These are phyloP conservation scores for Paralichthys olivaceus DNA, from an alignment of 2,113 vertebrate species.

Conservation along the genomic window DNA sequence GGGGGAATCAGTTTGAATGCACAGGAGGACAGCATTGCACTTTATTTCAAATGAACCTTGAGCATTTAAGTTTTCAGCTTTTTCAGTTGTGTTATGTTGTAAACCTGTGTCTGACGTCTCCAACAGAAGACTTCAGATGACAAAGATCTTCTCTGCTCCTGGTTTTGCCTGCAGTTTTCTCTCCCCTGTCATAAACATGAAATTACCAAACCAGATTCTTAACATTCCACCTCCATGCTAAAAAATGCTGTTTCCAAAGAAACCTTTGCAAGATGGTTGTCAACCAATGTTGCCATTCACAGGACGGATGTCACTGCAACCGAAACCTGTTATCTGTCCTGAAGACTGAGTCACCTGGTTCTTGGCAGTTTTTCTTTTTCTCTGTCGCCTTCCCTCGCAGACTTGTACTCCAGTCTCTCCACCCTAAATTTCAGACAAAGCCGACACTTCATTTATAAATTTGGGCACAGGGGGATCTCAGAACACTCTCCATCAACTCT, in stretches of 20 bases:
- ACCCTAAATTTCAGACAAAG: not conserved
- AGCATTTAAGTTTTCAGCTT: not conserved
- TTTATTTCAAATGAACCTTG: not conserved
- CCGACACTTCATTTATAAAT: not conserved
- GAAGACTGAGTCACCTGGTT: not conserved
- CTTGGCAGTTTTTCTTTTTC: constrained; percentile 25
- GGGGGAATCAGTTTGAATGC: too few relatives aligned
- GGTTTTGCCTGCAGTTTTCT: constrained; percentile 3
- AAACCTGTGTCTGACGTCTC: not conserved
- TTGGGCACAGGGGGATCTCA: too few relatives aligned
- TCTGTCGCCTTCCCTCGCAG: not conserved
- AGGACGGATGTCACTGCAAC: constrained; percentile 28
- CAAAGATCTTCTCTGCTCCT: not conserved
- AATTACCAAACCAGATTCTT: constrained; percentile 67
- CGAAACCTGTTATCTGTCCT: constrained; percentile 43
- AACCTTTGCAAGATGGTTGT: constrained; percentile 22
- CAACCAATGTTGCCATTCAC: constrained; percentile 12
- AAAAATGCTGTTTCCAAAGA: constrained; percentile 53
- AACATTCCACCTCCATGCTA: constrained; percentile 61
- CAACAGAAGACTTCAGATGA: not conserved
- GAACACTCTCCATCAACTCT: not conserved
- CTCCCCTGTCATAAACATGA: constrained; percentile 17
- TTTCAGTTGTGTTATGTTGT: not conserved
- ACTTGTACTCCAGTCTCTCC: not conserved
- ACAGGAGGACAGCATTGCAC: not conserved